Evolutionary conservation across 2,888 invertebrate species (phyloP), one percentile per base, ranked within the genome.

Genomic region (Archaeoteleia sp.): DNA sequence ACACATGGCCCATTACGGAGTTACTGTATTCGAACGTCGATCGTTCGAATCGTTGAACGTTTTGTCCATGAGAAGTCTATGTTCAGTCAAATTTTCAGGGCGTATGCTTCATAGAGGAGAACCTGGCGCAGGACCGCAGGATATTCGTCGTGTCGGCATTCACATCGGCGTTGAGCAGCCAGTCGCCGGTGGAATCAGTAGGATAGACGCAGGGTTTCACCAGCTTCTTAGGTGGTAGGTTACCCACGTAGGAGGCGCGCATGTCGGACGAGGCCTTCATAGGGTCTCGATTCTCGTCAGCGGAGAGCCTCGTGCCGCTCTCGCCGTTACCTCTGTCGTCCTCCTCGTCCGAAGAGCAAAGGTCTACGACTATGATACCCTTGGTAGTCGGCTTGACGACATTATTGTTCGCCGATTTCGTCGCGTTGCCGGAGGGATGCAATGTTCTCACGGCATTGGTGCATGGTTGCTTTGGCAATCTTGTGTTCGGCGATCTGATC

Each of bases 301-400:
- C 71, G 0, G 74, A 61, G 10, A 80, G 17, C 14, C 46, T 46
- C 10, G 2, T 53, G 78, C 82, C 82, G 32, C 83, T 74, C 72
- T 79, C 80, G n/a, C 42, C 40, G 20, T 58, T 34, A 5, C 14
- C 35, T 6, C 46, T 27, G 7, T 78, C 77, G 9, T 79, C 82
- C 65, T 91, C 91, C 73, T 91, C 91, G 58, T 91, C 91, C 1
- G 91, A 88, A 4, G 88, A 91, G 82, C 91, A 91, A 78, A 91
- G 87, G 80, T 91, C 90, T 74, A 91, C 91, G 10, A 78, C 37
- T n/a, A 78, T 69, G 15, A 83, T 74, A 30, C 43, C 35, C 2
- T 12, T 48, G 53, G 46, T 49, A 65, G 65, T 49, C 37, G 42
- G 12, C 9, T 30, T 20, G 20, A 20, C 20, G 5, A 20, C 20